Base-by-base conservation (phyloP, 2,888 invertebrate species). In the Standfussiana lucernea region DNA sequence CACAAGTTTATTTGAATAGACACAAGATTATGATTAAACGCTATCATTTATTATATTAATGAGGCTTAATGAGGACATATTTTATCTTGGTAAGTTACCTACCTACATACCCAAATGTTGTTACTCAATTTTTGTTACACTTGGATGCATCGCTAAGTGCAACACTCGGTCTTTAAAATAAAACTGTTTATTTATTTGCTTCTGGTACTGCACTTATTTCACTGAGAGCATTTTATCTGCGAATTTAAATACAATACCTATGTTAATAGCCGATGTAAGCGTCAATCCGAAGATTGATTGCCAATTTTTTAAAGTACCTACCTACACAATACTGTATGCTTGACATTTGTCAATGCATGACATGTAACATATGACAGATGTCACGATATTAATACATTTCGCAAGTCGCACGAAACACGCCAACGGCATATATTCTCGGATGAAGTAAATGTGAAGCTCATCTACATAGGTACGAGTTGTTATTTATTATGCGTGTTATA, bases 1-100 rank as follows among this genome's bases (percentile, higher is more conserved):
- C 61, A 72, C 13, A 72, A 71, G 28, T 47, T 37, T 75, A 71
- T 77, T 72, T 79, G 35, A 69, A 70, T 73, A 64, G 37, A 28
- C 7, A 35, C 56, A 72, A 71, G 35, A 62, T 75, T 62, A 75
- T 82, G 73, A 75, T 73, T 76, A 65, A 86, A 70, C 13, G 32
- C 56, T 37, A 37, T 62, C 32, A 66, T 87, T 87, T 53, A 72
- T 65, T 18, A 77, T 65, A 74, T 65, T 77, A 77, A 87, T 72
- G 69, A 74, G 56, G 6, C 13, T 72, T 79, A 84, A 77, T 79
- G 64, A 71, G 40, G 21, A 68, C n/a, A 62, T 73, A 69, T 71
- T 73, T 79, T 53, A 66, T 65, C 24, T 66, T 35, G 13, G 13
- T 74, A 47, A 53, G 40, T 37, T 13, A 72, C 18, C n/a, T 13